A percentile compares a stretch with the other conserved stretches of the same genome.
phyloP scores from a whole-genome alignment of 2,113 vertebrate species.

The Morone saxatilis region DNA sequence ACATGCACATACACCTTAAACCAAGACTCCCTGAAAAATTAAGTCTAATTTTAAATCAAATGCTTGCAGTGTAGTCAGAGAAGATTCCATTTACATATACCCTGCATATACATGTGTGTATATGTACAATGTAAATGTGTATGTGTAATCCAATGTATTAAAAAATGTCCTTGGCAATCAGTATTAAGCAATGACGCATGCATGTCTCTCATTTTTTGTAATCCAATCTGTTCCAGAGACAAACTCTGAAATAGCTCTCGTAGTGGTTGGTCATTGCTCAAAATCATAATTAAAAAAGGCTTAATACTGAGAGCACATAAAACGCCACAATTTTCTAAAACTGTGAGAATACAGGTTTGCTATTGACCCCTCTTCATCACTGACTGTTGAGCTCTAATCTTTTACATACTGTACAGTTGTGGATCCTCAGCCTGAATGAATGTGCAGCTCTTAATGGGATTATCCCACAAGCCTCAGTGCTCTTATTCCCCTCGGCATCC shows the following conservation, averaged over 20 bases:
- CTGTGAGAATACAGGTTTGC: constrained; percentile 21
- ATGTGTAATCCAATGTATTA: constrained; percentile 41
- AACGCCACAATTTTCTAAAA: constrained; percentile 6
- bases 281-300: constrained; percentile 35
- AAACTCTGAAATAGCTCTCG: constrained; percentile 58
- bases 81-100: neutral
- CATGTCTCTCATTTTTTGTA: constrained; percentile 50
- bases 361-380: constrained; percentile 45
- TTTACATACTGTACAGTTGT: constrained; percentile 49
- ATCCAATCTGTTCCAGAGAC: constrained; percentile 74
- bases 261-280: constrained; percentile 37
- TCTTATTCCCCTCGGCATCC: constrained; percentile 72
- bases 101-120: neutral
- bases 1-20: neutral
- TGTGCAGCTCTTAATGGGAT: constrained; percentile 80
- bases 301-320: constrained; percentile 20
- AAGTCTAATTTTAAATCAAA: constrained; percentile 27
- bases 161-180: constrained; percentile 55
- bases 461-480: constrained; percentile 80
- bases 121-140: constrained; percentile 3
- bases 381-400: constrained; percentile 42
- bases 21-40: neutral
- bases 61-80: neutral
- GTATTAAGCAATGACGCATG: constrained; percentile 61
- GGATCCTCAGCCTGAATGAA: constrained; percentile 62